A percentile compares a stretch with the other conserved stretches of the same genome.
phyloP scores from a whole-genome alignment of 2,113 vertebrate species.

The Gallinago jamesoni region DNA sequence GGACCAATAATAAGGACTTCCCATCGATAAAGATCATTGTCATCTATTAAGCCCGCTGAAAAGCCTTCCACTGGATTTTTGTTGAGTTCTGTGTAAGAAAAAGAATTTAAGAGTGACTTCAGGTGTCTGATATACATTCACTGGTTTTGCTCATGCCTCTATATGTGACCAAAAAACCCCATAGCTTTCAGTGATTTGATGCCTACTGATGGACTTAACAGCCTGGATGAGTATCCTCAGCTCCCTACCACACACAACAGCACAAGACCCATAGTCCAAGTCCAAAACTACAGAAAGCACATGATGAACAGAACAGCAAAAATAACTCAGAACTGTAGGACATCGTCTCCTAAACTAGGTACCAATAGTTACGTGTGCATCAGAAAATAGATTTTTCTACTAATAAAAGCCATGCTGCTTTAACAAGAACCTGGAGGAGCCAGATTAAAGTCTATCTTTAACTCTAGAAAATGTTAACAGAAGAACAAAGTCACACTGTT shows the following conservation, averaged over 20 bases:
- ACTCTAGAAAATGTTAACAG: not conserved
- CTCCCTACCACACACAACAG: not conserved
- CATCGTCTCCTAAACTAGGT: not conserved
- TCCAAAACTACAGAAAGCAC: rapidly evolving
- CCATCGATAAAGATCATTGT: slow-evolving; percentile 99
- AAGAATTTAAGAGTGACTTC: slow-evolving; percentile 56
- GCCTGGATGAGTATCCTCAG: not conserved
- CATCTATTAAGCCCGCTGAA: slow-evolving; percentile 98
- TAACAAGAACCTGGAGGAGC: not conserved
- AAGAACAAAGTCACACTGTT: not conserved
- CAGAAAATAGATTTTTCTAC: not conserved
- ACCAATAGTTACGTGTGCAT: not conserved
- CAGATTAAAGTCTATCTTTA: not conserved
- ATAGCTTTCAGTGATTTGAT: not conserved
- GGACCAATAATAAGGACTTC: slow-evolving; percentile 99
- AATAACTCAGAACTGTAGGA: not conserved
- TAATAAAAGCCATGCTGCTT: not conserved
- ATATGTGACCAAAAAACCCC: not conserved
- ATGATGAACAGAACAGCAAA: not conserved
- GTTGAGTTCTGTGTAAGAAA: slow-evolving; percentile 89
- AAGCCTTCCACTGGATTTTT: slow-evolving; percentile 99
- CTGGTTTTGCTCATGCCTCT: not conserved
- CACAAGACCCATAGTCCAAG: not conserved
- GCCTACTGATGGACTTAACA: rapidly evolving
- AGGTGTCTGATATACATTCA: not conserved